Base-by-base conservation (phyloP, 2,888 invertebrate species). In the Oligia fasciuncula region DNA sequence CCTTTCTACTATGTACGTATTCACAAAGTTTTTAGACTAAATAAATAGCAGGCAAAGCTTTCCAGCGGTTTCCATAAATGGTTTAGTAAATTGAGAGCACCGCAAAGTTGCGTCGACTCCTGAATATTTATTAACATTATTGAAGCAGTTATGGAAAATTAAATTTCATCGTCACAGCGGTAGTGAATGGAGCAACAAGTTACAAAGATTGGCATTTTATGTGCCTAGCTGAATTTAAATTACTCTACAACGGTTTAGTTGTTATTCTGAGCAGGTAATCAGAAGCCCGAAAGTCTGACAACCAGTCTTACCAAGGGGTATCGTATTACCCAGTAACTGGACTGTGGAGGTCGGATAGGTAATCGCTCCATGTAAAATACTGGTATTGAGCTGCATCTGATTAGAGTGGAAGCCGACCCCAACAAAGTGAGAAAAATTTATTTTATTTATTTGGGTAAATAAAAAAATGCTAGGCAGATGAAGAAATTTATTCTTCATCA, bases 41-140 rank as follows among this genome's bases (percentile, higher is more conserved):
- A 46, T 46, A 46, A 46, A 80, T 88, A 86, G 46, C 40, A 65
- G 43, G 77, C 60, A 73, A 86, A 80, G 83, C 82, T 77, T 79
- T 70, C 40, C 76, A 74, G 76, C 54, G 84, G 79, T 73, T 85
- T 70, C 69, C 85, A 74, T 86, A 84, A 86, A 77, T 83, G 81
- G 76, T 80, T 88, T 86, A 82, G 76, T 73, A 88, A 88, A 90
- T 86, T 85, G 81, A 86, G 80, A 83, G 80, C 85, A 76, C 87
- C 79, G 76, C 76, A 75, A 86, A 85, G 82, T 85, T 83, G 78
- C 74, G 79, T 76, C 79, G 71, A 72, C 80, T 84, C 73, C 73
- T 90, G 88, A 90, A 89, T 89, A 89, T 89, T 89, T 87, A 89
- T 85, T 85, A 90, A 85, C 83, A 85, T 87, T 84, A 88, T 86